These are phyloP conservation scores for Crotalus horridus DNA, from an alignment of 2,113 vertebrate species.

Conservation along the genomic window DNA sequence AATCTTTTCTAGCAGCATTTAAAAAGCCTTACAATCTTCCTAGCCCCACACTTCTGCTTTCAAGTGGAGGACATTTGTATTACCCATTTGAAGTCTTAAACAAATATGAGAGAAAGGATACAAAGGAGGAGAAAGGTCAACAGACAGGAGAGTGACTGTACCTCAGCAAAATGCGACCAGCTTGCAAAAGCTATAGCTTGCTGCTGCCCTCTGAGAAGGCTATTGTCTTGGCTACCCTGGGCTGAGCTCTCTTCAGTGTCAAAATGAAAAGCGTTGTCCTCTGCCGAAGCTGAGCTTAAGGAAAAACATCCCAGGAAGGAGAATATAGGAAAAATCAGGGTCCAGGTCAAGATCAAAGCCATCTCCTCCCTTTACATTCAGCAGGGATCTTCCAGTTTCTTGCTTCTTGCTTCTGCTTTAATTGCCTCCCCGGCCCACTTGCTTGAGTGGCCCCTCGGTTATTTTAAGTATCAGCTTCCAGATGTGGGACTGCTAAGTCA, in stretches of 20 bases:
- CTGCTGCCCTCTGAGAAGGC: slow-evolving; percentile 63
- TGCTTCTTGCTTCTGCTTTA: slow-evolving; percentile 53
- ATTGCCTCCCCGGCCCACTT: slow-evolving; percentile 45
- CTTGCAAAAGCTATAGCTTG: slow-evolving; percentile 59
- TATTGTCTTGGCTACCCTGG: slow-evolving; percentile 62
- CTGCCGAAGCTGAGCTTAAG: slow-evolving; percentile 55
- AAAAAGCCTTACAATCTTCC: neutral
- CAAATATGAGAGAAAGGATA: slow-evolving; percentile 35
- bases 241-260: slow-evolving; percentile 75
- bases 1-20: slow-evolving; percentile 7
- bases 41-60: slow-evolving; percentile 18
- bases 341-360: slow-evolving; percentile 66
- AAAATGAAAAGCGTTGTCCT: slow-evolving; percentile 60
- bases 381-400: slow-evolving; percentile 49
- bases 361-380: slow-evolving; percentile 68
- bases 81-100: slow-evolving; percentile 38
- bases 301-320: slow-evolving; percentile 63
- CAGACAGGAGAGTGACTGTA: slow-evolving; percentile 58
- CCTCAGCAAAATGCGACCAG: slow-evolving; percentile 66
- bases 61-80: slow-evolving; percentile 21
- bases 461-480: slow-evolving; percentile 66
- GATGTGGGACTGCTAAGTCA: slow-evolving; percentile 65
- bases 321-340: slow-evolving; percentile 57
- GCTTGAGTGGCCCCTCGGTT: slow-evolving; percentile 59
- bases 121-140: slow-evolving; percentile 39